These are phyloP conservation scores for Erynnis tages DNA, from an alignment of 2,888 invertebrate species.

Conservation along the genomic window DNA sequence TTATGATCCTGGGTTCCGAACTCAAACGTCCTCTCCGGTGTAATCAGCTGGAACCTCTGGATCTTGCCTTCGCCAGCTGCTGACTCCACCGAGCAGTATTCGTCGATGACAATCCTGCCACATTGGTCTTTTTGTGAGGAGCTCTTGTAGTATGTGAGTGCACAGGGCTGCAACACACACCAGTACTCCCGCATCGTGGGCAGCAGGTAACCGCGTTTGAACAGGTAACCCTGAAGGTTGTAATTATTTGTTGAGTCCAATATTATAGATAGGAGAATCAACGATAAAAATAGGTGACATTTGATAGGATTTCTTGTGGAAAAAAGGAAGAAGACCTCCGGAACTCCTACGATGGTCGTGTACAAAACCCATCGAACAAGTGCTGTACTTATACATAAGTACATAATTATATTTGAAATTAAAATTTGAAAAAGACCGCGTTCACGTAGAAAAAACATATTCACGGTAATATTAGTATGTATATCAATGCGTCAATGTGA, in stretches of 20 bases:
- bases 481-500: no score
- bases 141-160: conserved; percentile 88
- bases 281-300: no score
- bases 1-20: conserved; percentile 88
- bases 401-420: no score
- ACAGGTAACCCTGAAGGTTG: conserved; percentile 84
- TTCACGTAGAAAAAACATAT: no score
- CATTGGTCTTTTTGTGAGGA: conserved; percentile 85
- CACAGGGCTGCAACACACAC: conserved; percentile 89
- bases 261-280: no score
- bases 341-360: no score
- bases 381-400: no score
- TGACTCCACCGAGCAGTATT: conserved; percentile 84
- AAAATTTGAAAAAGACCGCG: no score
- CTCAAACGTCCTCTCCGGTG: conserved; percentile 87
- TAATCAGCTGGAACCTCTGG: conserved; percentile 85
- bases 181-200: conserved; percentile 90
- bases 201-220: conserved; percentile 87
- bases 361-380: no score
- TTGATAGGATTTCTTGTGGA: no score
- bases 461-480: no score
- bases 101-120: conserved; percentile 84
- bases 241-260: neutral
- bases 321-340: no score
- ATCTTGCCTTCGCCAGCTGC: conserved; percentile 79